Percentiles rank a stretch among this genome's conserved stretches.
These are phyloP conservation scores for Cecropterus lyciades DNA, from an alignment of 1,140 invertebrate genomes.

Conservation along the genomic window DNA sequence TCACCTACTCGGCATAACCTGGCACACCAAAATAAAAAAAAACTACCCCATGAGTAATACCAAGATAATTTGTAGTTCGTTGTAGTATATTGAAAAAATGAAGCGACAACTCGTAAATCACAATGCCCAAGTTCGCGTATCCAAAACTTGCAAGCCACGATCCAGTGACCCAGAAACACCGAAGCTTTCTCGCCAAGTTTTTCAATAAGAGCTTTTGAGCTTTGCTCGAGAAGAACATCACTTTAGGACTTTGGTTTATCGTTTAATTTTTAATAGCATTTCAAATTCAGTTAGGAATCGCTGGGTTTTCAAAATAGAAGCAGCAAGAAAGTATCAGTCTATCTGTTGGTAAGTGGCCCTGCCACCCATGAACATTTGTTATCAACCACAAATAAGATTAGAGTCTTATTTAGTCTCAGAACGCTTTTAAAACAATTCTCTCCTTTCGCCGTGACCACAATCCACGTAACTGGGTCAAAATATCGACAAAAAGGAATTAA, in stretches of 20 bases:
- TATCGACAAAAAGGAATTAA: no score
- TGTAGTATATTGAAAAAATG: slow-evolving; percentile 19
- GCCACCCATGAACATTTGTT: no score
- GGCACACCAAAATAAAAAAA: no score
- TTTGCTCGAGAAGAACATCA: slow-evolving; percentile 38
- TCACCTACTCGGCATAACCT: no score
- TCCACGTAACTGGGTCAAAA: no score
- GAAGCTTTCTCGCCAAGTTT: slow-evolving; percentile 58
- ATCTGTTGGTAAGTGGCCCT: no score
- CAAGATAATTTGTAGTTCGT: slow-evolving; percentile 33
- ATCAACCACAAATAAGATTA: no score
- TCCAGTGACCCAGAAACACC: slow-evolving; percentile 60
- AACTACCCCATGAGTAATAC: neutral
- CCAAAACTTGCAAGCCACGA: slow-evolving; percentile 50
- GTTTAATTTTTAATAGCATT: slow-evolving; percentile 21
- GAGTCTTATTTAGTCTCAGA: no score
- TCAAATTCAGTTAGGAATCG: neutral
- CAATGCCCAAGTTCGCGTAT: slow-evolving; percentile 56
- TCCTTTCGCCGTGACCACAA: no score
- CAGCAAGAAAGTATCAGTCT: no score
- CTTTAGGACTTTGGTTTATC: slow-evolving; percentile 21
- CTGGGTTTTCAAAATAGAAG: no score
- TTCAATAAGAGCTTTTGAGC: slow-evolving; percentile 69
- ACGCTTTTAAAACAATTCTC: no score
- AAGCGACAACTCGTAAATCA: slow-evolving; percentile 47